These are phyloP conservation scores for Drosophila ogumai DNA, from an alignment of 1,140 invertebrate genomes.

Conservation along the genomic window DNA sequence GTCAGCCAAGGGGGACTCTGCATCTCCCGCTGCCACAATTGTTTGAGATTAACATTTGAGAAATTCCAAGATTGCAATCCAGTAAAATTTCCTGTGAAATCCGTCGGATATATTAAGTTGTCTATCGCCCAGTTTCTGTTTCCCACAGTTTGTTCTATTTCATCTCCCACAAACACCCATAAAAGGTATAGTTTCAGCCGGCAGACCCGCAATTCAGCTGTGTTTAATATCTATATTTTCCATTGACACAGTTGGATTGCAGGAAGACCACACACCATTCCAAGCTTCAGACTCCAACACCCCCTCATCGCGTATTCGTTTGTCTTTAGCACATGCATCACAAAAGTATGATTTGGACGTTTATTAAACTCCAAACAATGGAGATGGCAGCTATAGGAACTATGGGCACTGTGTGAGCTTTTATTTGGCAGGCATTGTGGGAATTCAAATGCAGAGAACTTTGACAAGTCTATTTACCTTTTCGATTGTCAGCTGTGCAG, in stretches of 20 bases:
- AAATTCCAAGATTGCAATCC: constrained; percentile 16
- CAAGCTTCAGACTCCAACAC: constrained; percentile 16
- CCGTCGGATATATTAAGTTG: constrained; percentile 1
- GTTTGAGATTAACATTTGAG: constrained; percentile 5
- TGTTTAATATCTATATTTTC: constrained; percentile 13
- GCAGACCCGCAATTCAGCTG: background rate
- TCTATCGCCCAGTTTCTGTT: constrained; percentile 1
- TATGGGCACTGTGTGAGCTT: constrained; percentile 29
- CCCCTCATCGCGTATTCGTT: constrained; percentile 58
- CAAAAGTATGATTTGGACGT: constrained; percentile 79
- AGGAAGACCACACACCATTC: constrained; percentile 36
- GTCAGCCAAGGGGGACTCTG: constrained; percentile 6
- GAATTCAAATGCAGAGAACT: constrained; percentile 71
- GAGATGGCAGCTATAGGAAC: background rate
- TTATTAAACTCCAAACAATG: constrained; percentile 79
- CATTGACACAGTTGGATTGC: constrained; percentile 39
- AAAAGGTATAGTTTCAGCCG: constrained; percentile 1
- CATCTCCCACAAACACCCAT: constrained; percentile 28
- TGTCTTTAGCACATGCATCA: constrained; percentile 79
- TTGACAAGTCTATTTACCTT: constrained; percentile 70
- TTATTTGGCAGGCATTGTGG: constrained; percentile 51
- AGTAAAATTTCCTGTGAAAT: constrained; percentile 9
- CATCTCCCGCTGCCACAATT: background rate
- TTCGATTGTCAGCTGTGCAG: constrained; percentile 47
- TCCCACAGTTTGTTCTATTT: constrained; percentile 29